Evolutionary conservation across 2,113 vertebrate species (phyloP), one percentile per base, ranked within the genome.

Genomic region (Psilopsiagon aymara): DNA sequence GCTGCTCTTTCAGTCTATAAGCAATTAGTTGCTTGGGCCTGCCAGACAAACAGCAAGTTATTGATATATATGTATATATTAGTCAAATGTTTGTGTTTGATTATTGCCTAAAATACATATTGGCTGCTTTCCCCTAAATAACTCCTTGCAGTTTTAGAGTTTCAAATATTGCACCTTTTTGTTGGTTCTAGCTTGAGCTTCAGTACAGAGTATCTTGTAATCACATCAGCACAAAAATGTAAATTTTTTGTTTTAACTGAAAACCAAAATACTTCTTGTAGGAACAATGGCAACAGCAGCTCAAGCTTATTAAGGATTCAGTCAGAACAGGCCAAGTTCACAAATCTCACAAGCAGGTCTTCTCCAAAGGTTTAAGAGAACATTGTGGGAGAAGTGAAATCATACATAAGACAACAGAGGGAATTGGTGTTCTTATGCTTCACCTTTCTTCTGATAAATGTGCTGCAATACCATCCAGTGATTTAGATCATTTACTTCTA

Each of bases 121-220:
- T 62, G 37, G 4, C 21, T 94, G 90, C 63, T 67, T 92, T 71
- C 35, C 53, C 66, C 81, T 88, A 92, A 86, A 67, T 81, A 96
- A 91, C 29, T 93, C 73, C 86, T 57, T 88, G 66, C 67, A 87
- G 55, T 78, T 75, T 94, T 88, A 94, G 77, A 82, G 92, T 88
- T 96, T 97, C 63, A 92, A 86, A 93, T 80, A 95, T 27, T 91
- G 73, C 75, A 84, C 85, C 49, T 89, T 90, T 94, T 93, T 95
- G 33, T 80, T 86, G 73, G 7, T 51, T 46, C 67, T 55, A 59
- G 60, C 80, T 82, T 92, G 92, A 95, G 17, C 49, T 86, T 92
- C 35, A 35, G 21, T 11, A 31, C 23, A 44, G 23, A 10, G n/a
- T 20, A 41, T 84, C 87, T 75, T 75, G 52, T 47, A 75, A 80